phyloP scores from a whole-genome alignment of 2,113 vertebrate species.

The Antigone vipio region DNA sequence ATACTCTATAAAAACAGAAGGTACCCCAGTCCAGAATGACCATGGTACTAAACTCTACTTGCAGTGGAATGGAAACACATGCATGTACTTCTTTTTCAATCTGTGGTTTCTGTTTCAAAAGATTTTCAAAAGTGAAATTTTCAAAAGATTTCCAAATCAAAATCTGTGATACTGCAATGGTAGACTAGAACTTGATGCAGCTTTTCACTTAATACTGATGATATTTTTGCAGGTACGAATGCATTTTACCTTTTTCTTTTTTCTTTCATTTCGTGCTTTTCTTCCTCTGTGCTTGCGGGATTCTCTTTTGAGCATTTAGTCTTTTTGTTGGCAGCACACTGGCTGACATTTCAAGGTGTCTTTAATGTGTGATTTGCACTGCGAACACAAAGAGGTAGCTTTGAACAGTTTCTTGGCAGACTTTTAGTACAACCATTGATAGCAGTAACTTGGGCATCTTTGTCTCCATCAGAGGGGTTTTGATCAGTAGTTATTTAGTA shows the following conservation, averaged over 20 bases:
- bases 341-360: background rate
- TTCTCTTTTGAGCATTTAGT: background rate
- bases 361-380: background rate
- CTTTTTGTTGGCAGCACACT: background rate
- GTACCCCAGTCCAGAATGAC: background rate
- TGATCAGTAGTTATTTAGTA: background rate
- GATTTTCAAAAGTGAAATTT: background rate
- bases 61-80: background rate
- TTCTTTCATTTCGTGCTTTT: fast-evolving
- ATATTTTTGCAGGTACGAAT: background rate
- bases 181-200: background rate
- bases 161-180: background rate
- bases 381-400: background rate
- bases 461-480: background rate
- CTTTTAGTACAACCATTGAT: background rate
- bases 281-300: background rate
- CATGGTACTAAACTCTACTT: background rate
- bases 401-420: conserved; percentile 10
- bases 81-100: background rate
- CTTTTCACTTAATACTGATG: background rate
- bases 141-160: background rate
- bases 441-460: background rate
- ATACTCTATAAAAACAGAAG: too few relatives aligned
- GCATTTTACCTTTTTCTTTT: background rate
- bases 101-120: background rate